Conservation (phyloP, 2,888 invertebrate genomes). For the Caenorhabditis virilis region DNA sequence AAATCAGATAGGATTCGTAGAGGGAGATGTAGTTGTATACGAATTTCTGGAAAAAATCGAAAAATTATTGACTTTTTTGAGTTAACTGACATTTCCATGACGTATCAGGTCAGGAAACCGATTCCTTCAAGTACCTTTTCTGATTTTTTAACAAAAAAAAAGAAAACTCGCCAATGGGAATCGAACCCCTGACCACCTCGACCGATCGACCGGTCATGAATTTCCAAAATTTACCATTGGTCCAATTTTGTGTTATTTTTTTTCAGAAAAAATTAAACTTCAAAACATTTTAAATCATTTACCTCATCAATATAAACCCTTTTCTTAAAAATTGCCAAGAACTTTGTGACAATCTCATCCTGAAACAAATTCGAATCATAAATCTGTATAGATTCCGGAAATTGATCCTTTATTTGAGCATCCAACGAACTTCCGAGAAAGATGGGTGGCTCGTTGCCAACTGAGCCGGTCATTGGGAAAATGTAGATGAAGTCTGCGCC, state of each 20-base stretch:
- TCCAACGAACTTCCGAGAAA: slow-evolving; percentile 17
- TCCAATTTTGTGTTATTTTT: background rate
- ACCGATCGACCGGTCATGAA: no score
- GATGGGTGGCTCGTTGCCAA: slow-evolving; percentile 8
- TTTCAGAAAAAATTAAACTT: background rate
- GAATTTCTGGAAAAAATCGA: background rate
- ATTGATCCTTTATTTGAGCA: slow-evolving; percentile 3
- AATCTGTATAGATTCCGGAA: slow-evolving; percentile 36
- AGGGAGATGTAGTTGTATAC: slow-evolving; percentile 23
- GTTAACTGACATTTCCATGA: background rate
- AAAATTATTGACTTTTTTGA: background rate
- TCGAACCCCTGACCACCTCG: no score
- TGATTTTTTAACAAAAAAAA: no score
- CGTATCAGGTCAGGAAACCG: no score
- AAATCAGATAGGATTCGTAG: slow-evolving; percentile 26
- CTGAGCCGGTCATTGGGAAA: slow-evolving; percentile 28
- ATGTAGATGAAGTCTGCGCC: slow-evolving; percentile 43
- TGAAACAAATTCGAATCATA: slow-evolving; percentile 48
- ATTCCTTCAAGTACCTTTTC: no score
- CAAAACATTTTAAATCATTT: background rate
- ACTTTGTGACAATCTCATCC: slow-evolving; percentile 41
- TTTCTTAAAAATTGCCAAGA: slow-evolving; percentile 36
- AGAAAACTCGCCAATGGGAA: no score
- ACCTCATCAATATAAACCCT: slow-evolving; percentile 21
- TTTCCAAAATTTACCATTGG: no score